Evolutionary conservation across 2,797 vertebrate genomes (phyloP).

Genomic region (Semaprochilodus insignis): DNA sequence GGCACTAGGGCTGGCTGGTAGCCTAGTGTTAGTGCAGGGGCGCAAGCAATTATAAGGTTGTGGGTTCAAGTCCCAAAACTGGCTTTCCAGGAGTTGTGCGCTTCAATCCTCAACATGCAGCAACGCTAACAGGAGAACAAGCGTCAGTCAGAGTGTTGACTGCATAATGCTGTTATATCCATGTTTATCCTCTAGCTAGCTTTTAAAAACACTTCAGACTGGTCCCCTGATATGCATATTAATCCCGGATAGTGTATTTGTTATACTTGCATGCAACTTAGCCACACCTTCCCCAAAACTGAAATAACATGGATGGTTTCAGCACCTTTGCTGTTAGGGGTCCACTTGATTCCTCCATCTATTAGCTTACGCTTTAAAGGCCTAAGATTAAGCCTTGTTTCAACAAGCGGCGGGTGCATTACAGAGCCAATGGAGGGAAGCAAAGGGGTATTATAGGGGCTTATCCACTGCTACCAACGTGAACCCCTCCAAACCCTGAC

Average conservation of each 20-base stretch:
- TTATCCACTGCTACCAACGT: slow-evolving; percentile 42
- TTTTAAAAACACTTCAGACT: slow-evolving; percentile 10
- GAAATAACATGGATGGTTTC: background rate
- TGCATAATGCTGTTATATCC: slow-evolving; percentile 14
- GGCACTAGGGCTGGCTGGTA: too few species aligned
- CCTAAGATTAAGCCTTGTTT: slow-evolving; percentile 47
- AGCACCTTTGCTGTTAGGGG: background rate
- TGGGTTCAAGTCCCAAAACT: too few species aligned
- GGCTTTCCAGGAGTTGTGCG: background rate
- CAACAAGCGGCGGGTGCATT: slow-evolving; percentile 37
- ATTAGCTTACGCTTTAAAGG: slow-evolving; percentile 42
- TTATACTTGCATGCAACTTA: background rate
- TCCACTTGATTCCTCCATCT: slow-evolving; percentile 24
- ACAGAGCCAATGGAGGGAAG: slow-evolving; percentile 3
- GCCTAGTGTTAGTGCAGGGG: too few species aligned
- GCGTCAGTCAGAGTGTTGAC: background rate
- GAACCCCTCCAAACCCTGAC: slow-evolving; percentile 13
- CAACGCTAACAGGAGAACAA: background rate
- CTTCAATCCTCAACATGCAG: background rate
- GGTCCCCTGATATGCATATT: background rate
- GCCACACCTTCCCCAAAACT: background rate
- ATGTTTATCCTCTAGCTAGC: slow-evolving; percentile 12
- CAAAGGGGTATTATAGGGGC: slow-evolving; percentile 32
- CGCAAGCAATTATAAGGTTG: too few species aligned
- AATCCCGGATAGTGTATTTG: slow-evolving; percentile 22